These are phyloP conservation scores for Tautogolabrus adspersus DNA, from an alignment of 2,113 vertebrate species.

Conservation along the genomic window DNA sequence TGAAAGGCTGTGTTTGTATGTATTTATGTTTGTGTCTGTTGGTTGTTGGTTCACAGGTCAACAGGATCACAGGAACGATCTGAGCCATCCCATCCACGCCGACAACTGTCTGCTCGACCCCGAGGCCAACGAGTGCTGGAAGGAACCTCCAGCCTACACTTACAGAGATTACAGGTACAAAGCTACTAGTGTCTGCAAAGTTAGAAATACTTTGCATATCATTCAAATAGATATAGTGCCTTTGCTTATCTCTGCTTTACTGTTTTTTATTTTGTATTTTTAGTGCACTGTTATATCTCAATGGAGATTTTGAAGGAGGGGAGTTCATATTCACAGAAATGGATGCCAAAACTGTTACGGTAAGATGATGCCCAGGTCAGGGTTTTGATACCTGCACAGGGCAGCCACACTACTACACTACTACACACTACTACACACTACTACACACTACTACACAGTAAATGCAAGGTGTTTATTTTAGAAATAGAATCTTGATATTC, in stretches of 20 bases:
- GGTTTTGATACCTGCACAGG: too few species aligned
- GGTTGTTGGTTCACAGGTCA: slow-evolving; percentile 83
- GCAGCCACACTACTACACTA: not conserved
- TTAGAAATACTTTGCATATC: not conserved
- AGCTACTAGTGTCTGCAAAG: not conserved
- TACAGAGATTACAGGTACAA: slow-evolving; percentile 94
- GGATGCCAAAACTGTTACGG: slow-evolving; percentile 97
- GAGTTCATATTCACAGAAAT: slow-evolving; percentile 98
- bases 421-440: too few species aligned
- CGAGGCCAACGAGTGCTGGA: slow-evolving; percentile 96
- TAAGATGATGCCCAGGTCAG: slow-evolving; percentile 72
- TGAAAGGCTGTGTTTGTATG: not conserved
- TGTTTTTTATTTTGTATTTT: slow-evolving; percentile 2
- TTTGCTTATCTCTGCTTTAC: not conserved
- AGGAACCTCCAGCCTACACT: slow-evolving; percentile 95
- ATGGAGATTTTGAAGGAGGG: slow-evolving; percentile 96
- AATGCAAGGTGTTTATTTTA: too few species aligned
- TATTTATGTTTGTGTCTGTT: not conserved
- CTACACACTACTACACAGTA: not conserved
- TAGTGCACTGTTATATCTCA: slow-evolving; percentile 96
- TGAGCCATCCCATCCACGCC: slow-evolving; percentile 98
- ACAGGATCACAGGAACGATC: slow-evolving; percentile 94
- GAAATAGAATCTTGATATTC: too few species aligned
- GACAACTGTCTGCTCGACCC: slow-evolving; percentile 98
- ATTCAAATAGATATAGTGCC: not conserved